Base-by-base conservation (phyloP, 2,113 vertebrate genomes). In the Cottus gobio region DNA sequence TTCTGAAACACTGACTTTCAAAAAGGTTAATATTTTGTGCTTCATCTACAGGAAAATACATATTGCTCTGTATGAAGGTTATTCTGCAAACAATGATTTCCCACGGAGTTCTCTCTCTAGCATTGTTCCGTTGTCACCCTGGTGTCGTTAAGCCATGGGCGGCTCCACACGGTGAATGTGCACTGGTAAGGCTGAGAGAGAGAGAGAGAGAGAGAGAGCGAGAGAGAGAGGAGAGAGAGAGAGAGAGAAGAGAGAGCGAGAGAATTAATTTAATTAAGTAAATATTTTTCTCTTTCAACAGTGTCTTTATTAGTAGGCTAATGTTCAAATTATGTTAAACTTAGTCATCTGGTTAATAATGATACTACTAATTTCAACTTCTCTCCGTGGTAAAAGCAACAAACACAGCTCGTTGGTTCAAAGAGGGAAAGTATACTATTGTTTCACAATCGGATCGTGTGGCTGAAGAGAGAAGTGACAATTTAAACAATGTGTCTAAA, bases 161-260 rank as follows among this genome's bases (percentile, higher is more conserved):
- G 68, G 68, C 22, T 84, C 93, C 89, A 94, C 76, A 96, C 93
- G 0, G 0, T 69, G 4, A 95, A 91, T 2, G 5, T 87, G 91
- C 95, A 96, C 64, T 1, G 0, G 82, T 88, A 90, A 3, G 67
- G 0, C 94, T 95, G 89, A 7, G n/a, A n/a, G n/a, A n/a, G n/a
- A n/a, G n/a, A n/a, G n/a, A n/a, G n/a, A n/a, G n/a, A n/a, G n/a
- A n/a, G n/a, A n/a, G n/a, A n/a, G n/a, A n/a, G n/a, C n/a, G n/a
- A n/a, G n/a, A n/a, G n/a, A n/a, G n/a, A n/a, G n/a, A n/a, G n/a
- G n/a, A n/a, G n/a, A n/a, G n/a, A n/a, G n/a, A n/a, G n/a, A n/a
- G n/a, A n/a, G n/a, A n/a, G n/a, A n/a, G n/a, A n/a, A n/a, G n/a
- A n/a, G n/a, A n/a, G n/a, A n/a, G n/a, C n/a, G n/a, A n/a, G n/a